Evolutionary conservation across 1,140 invertebrate species (phyloP), one percentile per base, ranked within the genome.

Genomic region (Coenobita brevimanus): DNA sequence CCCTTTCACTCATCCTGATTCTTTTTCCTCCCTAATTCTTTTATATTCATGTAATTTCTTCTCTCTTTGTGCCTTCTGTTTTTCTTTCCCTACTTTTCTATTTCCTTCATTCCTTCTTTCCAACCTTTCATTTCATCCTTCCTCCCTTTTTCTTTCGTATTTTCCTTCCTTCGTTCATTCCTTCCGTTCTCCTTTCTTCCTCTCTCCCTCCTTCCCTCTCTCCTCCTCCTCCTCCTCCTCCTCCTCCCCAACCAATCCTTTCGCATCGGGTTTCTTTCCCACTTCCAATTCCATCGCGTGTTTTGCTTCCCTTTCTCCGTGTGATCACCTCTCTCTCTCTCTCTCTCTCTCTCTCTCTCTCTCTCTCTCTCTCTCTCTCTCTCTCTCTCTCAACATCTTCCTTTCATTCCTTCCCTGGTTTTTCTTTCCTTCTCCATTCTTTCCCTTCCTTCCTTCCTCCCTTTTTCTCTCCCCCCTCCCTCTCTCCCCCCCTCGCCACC

Each of bases 401-500:
- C n/a, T 13, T 15, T 3, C 81, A 3, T 17, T 33, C 43, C 0
- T 46, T 38, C 67, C 17, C 41, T 46, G 41, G 30, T 8, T 46
- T 30, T 13, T 41, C 38, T 13, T 24, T n/a, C 36, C n/a, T 33
- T 24, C 54, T 33, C 78, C 30, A 27, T 36, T n/a, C 27, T 43
- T 41, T 43, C 75, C 60, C 64, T 4, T 54, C 24, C 50, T 41
- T 43, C 43, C 57, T 43, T 10, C 43, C 3, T n/a, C 43, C 81
- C 43, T 30, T 21, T 57, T 27, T 38, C 71, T 54, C 30, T 57
- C 2, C 82, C 33, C 82, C 30, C 41, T 24, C 57, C 21, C 71
- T 73, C 81, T 41, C 67, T 38, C 67, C 27, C n/a, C 27, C 67
- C 69, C 67, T 73, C 81, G 43, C 27, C 82, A 85, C 82, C 82